phyloP scores from a whole-genome alignment of 2,113 vertebrate species.

The Chionis minor region DNA sequence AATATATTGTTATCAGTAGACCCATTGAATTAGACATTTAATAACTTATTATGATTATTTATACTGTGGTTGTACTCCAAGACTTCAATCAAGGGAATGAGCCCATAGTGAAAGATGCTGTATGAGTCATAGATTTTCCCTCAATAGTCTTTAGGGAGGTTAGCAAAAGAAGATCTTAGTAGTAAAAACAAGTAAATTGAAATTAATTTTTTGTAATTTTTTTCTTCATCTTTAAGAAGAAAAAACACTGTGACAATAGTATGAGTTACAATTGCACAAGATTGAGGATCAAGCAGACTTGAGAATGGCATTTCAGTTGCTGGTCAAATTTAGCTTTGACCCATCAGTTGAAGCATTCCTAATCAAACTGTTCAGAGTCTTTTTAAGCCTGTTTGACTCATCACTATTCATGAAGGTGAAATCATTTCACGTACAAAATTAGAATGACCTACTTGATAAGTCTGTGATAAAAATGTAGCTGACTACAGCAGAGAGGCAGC shows the following conservation, averaged over 20 bases:
- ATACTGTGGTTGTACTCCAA: neutral
- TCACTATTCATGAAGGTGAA: constrained; percentile 56
- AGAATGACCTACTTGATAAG: constrained; percentile 28
- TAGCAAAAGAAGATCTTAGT: neutral
- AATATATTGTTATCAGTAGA: neutral
- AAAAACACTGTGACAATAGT: neutral
- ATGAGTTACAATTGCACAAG: neutral
- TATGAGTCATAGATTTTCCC: neutral
- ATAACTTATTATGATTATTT: neutral
- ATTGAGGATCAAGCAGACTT: neutral
- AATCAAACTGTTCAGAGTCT: constrained; percentile 14
- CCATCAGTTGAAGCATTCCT: neutral
- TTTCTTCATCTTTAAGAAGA: neutral
- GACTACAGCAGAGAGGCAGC: neutral
- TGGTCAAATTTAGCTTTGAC: constrained; percentile 12
- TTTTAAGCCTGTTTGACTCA: constrained; percentile 25
- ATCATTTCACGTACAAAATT: constrained; percentile 19
- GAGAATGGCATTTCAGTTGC: neutral
- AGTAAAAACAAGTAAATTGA: neutral
- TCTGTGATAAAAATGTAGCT: constrained; percentile 29
- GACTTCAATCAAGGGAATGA: neutral
- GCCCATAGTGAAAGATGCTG: neutral
- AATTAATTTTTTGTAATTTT: neutral
- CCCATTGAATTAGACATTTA: neutral
- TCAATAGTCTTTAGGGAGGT: neutral